Evolutionary conservation across 2,888 invertebrate genomes (phyloP).

Genomic region (Ganaspis brasiliensis): DNA sequence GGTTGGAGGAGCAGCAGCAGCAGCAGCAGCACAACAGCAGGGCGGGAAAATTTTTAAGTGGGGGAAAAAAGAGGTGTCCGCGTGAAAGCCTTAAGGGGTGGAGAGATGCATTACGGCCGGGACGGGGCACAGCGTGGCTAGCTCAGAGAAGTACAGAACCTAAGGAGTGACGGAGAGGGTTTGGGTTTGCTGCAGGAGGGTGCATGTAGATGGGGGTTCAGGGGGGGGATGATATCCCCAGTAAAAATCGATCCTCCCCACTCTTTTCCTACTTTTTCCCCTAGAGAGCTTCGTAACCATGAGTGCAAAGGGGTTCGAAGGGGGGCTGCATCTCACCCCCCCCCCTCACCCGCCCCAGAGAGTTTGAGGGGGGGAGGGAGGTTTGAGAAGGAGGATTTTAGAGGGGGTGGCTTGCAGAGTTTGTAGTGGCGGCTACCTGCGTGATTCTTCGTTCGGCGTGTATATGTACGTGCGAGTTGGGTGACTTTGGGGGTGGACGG

Average conservation of each 20-base stretch:
- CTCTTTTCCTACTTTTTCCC: constrained; percentile 77
- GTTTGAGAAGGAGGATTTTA: constrained; percentile 52
- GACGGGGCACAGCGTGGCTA: constrained; percentile 54
- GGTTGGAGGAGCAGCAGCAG: not conserved
- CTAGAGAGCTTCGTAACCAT: constrained; percentile 57
- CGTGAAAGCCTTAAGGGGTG: constrained; percentile 51
- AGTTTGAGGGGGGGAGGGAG: constrained; percentile 50
- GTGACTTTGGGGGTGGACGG: constrained; percentile 51
- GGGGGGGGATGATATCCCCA: constrained; percentile 79
- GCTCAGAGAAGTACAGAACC: constrained; percentile 62
- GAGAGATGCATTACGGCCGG: constrained; percentile 52
- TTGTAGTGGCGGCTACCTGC: constrained; percentile 65
- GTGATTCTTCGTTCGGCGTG: constrained; percentile 67
- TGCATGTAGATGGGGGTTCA: constrained; percentile 73
- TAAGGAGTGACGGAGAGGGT: constrained; percentile 59
- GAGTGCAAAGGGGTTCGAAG: constrained; percentile 41
- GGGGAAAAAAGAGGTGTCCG: constrained; percentile 26
- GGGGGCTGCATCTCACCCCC: constrained; percentile 51
- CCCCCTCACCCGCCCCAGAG: not conserved
- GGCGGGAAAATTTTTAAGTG: not conserved
- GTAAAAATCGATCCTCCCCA: constrained; percentile 82
- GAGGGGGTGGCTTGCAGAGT: constrained; percentile 66
- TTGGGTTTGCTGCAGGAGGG: constrained; percentile 69
- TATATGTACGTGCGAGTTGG: constrained; percentile 52
- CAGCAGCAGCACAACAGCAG: not conserved